Evolutionary conservation across 2,888 invertebrate species (phyloP).

Genomic region (Geophilus truncorum): DNA sequence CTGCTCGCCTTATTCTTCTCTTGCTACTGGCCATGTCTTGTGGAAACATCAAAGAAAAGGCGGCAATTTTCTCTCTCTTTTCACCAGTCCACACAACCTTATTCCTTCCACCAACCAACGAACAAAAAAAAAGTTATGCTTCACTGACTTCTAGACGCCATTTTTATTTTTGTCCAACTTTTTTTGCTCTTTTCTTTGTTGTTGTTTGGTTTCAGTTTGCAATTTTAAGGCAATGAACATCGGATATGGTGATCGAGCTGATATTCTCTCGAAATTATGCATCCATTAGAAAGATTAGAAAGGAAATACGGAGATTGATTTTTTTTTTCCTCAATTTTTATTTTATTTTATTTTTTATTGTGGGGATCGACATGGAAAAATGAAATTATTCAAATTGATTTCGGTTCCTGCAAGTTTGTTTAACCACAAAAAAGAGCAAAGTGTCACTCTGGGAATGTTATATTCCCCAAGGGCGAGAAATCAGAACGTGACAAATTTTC

Average conservation of each 20-base stretch:
- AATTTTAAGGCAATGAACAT: too few species aligned
- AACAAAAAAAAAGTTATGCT: background rate
- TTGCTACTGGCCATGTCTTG: background rate
- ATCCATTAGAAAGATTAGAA: background rate
- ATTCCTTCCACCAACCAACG: too few species aligned
- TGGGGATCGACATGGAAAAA: too few species aligned
- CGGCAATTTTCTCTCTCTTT: background rate
- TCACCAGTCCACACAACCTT: too few species aligned
- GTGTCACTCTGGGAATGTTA: too few species aligned
- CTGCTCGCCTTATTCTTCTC: background rate
- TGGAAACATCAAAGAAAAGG: conserved; percentile 17
- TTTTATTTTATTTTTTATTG: too few species aligned
- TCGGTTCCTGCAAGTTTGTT: too few species aligned
- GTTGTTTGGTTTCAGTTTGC: background rate
- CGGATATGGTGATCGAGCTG: background rate
- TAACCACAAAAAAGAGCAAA: too few species aligned
- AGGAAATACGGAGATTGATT: background rate
- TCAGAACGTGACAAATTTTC: too few species aligned
- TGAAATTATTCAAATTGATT: too few species aligned
- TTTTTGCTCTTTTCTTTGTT: background rate
- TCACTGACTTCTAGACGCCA: background rate
- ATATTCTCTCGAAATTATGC: background rate
- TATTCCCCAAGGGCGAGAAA: too few species aligned
- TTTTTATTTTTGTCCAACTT: background rate
- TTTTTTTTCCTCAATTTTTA: background rate